Evolutionary conservation across 2,888 invertebrate genomes (phyloP).

Genomic region (Tuberolachnus salignus): DNA sequence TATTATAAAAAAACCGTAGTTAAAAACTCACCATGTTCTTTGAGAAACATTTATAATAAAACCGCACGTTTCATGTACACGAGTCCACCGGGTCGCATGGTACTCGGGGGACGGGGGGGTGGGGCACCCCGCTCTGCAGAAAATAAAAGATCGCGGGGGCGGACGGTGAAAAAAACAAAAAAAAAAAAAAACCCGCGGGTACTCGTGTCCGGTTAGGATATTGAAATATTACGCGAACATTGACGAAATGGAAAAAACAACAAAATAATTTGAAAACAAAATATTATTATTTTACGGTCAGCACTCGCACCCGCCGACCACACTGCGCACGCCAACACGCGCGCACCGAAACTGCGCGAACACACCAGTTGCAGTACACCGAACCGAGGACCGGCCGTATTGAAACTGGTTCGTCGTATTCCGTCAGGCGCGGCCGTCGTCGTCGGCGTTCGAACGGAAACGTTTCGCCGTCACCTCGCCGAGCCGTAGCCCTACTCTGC

Average conservation of each 20-base stretch:
- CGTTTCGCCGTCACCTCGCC: background rate
- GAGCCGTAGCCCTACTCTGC: constrained; percentile 24
- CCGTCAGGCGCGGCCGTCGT: background rate
- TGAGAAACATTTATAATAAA: constrained; percentile 11
- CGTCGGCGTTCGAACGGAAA: background rate
- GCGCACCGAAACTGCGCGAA: constrained; percentile 23
- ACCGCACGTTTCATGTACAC: background rate
- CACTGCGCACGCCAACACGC: background rate
- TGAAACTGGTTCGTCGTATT: constrained; percentile 41
- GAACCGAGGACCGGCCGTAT: constrained; percentile 54
- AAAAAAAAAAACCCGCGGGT: too few species aligned
- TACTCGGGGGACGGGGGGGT: background rate
- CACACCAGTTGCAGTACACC: constrained; percentile 19
- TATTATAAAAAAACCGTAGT: background rate
- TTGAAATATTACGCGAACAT: background rate
- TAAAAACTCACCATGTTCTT: constrained; percentile 32
- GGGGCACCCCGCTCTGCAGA: background rate
- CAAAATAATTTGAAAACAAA: too few species aligned
- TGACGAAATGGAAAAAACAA: background rate
- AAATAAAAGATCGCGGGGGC: too few species aligned
- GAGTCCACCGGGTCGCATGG: background rate
- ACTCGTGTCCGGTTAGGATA: too few species aligned
- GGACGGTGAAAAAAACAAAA: too few species aligned
- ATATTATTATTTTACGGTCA: background rate
- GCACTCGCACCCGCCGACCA: background rate